phyloP scores from a whole-genome alignment of 2,888 invertebrate species.

The Caenorhabditis zanzibari region DNA sequence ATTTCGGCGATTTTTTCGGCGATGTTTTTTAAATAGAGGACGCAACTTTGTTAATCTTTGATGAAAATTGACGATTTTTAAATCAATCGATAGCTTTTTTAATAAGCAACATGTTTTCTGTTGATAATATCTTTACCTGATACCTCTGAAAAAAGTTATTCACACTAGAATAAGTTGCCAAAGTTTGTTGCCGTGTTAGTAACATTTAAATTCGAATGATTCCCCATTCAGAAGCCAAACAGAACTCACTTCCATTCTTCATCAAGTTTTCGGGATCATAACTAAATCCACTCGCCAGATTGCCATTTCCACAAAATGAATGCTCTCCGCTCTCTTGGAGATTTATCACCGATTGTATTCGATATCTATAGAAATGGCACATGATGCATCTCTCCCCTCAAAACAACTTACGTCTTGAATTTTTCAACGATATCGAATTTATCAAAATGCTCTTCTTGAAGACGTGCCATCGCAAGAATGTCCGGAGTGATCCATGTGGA shows the following conservation, averaged over 20 bases:
- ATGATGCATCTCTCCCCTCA: not conserved
- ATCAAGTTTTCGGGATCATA: constrained; percentile 92
- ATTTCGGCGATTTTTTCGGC: too few species aligned
- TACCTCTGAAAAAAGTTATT: too few species aligned
- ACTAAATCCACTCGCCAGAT: constrained; percentile 89
- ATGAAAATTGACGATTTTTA: too few species aligned
- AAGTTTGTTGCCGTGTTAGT: too few species aligned
- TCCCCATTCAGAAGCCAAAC: not conserved
- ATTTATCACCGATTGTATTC: constrained; percentile 91
- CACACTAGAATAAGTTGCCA: too few species aligned
- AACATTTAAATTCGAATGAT: not conserved
- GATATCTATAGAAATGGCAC: constrained; percentile 86
- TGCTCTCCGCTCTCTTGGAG: constrained; percentile 92
- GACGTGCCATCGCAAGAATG: constrained; percentile 93
- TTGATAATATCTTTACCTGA: too few species aligned
- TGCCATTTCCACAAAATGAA: constrained; percentile 89
- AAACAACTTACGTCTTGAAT: constrained; percentile 87
- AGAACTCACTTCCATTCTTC: constrained; percentile 89
- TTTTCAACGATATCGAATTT: constrained; percentile 90
- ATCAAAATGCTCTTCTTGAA: constrained; percentile 89
- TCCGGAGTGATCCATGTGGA: constrained; percentile 94
- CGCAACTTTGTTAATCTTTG: too few species aligned
- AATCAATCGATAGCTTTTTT: too few species aligned
- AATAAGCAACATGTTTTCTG: too few species aligned
- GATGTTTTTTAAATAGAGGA: too few species aligned